Evolutionary conservation across 2,888 invertebrate genomes (phyloP).

Genomic region (Drosophila atroscutellata): DNA sequence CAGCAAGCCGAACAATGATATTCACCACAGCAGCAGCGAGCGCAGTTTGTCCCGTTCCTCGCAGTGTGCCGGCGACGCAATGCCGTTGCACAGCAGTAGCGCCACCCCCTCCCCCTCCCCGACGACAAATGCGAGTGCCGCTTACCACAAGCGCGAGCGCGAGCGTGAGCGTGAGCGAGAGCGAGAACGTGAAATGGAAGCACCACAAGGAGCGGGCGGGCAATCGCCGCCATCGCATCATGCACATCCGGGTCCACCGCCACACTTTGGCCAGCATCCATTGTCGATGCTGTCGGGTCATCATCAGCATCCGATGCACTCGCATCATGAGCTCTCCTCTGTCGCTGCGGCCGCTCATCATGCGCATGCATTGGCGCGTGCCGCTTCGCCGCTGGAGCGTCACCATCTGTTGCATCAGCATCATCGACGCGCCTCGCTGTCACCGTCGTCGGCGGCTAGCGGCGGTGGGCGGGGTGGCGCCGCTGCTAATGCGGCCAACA

Average conservation of each 20-base stretch:
- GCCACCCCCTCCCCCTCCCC: constrained; percentile 68
- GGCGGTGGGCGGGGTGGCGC: constrained; percentile 44
- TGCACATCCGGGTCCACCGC: constrained; percentile 43
- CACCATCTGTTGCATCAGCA: constrained; percentile 81
- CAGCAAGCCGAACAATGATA: constrained; percentile 50
- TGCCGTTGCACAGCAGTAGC: constrained; percentile 45
- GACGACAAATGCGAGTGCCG: constrained; percentile 46
- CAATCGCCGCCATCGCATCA: constrained; percentile 70
- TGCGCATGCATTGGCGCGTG: constrained; percentile 75
- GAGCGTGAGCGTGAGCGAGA: constrained; percentile 55
- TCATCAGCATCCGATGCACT: constrained; percentile 31
- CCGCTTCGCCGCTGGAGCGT: constrained; percentile 80
- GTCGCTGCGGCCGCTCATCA: constrained; percentile 67
- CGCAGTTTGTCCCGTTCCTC: constrained; percentile 67
- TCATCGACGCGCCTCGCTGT: constrained; percentile 82
- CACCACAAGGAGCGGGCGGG: constrained; percentile 48
- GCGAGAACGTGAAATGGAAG: constrained; percentile 55
- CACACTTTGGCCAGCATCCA: constrained; percentile 80
- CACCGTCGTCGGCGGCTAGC: constrained; percentile 75
- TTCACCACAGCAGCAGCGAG: constrained; percentile 68
- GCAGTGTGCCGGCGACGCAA: constrained; percentile 50
- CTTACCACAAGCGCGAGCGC: constrained; percentile 61
- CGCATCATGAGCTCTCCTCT: constrained; percentile 38
- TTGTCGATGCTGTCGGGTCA: constrained; percentile 76
- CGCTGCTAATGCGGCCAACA: constrained; percentile 61